Conservation (phyloP, 2,113 vertebrate genomes). For the Heptranchias perlo region DNA sequence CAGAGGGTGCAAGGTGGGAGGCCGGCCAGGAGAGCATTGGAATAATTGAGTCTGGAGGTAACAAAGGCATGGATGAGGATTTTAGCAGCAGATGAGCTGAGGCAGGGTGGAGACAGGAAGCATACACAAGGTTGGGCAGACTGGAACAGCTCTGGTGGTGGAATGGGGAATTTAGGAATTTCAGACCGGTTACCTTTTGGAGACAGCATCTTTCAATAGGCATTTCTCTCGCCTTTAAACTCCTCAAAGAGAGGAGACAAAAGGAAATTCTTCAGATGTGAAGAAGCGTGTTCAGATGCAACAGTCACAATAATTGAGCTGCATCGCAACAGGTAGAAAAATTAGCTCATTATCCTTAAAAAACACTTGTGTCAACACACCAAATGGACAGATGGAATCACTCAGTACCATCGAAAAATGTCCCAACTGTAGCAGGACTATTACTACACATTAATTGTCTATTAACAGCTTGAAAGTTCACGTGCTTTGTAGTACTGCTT, state of each 20-base stretch:
- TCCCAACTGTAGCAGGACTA: neutral
- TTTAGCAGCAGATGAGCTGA: neutral
- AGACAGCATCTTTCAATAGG: neutral
- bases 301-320: neutral
- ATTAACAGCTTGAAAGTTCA: neutral
- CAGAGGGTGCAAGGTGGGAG: no score
- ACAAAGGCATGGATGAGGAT: neutral
- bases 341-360: neutral
- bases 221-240: neutral
- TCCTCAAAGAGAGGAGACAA: neutral
- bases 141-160: neutral
- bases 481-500: neutral
- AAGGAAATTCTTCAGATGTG: neutral
- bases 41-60: neutral
- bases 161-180: neutral
- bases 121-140: neutral
- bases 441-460: neutral
- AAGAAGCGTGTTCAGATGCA: no score
- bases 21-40: no score
- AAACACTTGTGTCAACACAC: neutral
- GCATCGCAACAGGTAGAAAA: neutral
- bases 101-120: neutral
- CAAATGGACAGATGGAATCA: neutral
- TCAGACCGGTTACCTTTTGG: neutral
- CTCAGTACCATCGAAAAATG: neutral